Base-by-base conservation (phyloP, 2,888 invertebrate species). In the Nephrocerus scutellatus region DNA sequence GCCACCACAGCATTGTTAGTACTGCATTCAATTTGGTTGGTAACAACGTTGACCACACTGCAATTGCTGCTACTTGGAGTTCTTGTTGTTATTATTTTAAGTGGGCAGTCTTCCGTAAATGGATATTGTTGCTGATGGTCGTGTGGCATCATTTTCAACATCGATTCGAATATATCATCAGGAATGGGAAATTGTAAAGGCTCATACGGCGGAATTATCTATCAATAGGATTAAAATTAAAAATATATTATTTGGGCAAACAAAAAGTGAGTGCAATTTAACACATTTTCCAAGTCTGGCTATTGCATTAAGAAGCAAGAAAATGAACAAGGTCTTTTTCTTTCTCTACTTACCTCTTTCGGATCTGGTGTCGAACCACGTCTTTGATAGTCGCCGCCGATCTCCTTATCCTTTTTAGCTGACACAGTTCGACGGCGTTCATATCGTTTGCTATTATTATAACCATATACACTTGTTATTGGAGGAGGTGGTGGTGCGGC, bases 141-240 rank as follows among this genome's bases (percentile, higher is more conserved):
- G 15, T 71, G 74, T 2, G 83, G 83, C 83, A 83, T 84, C 44
- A 66, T 72, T 42, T 76, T 71, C 44, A 83, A 53, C 82, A 88
- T 80, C 53, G 72, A 74, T 35, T 76, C 74, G 62, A 82, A 84
- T 15, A 73, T 70, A 28, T 79, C 78, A 31, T 86, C 85, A 6
- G 72, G 63, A 33, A 89, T 70, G 5, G 89, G 89, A 68, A 88
- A 89, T 47, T 67, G 66, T 33, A 87, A 74, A 24, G 80, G 77
- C 42, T 87, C 83, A 65, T 80, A 87, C 9, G 89, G 86, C 48
- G 77, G 72, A 58, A 84, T 76, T 54, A 70, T 63, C 76, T 79
- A 71, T 20, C 70, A 57, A 48, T 58, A 61, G 12, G 14, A 20
- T 28, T 9, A 12, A 22, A 29, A 9, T 25, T n/a, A 13, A 12